Conservation (phyloP, 2,888 invertebrate species). For the Tetramorium bicarinatum region DNA sequence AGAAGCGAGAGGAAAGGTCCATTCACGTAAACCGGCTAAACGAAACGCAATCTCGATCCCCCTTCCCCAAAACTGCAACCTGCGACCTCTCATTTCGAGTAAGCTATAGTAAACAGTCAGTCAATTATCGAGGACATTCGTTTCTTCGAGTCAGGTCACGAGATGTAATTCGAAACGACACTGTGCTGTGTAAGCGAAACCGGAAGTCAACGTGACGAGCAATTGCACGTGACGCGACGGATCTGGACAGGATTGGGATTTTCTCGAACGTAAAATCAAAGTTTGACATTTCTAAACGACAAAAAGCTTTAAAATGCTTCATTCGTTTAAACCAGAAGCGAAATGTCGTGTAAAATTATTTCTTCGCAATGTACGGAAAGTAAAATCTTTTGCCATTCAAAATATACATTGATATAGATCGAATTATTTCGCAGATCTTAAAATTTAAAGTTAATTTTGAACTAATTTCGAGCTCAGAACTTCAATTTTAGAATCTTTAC, state of each 20-base stretch:
- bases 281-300: neutral
- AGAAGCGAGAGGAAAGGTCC: conserved; percentile 58
- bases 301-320: neutral
- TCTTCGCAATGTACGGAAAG: neutral
- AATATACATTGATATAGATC: neutral
- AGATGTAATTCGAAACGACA: conserved; percentile 74
- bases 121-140: conserved; percentile 58
- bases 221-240: neutral
- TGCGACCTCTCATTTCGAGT: neutral
- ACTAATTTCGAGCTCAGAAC: neutral
- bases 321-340: neutral
- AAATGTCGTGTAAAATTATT: neutral
- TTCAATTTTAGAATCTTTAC: neutral
- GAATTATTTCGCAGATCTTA: neutral
- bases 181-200: conserved; percentile 33
- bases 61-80: neutral
- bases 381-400: neutral
- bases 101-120: conserved; percentile 53
- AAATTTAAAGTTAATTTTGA: neutral
- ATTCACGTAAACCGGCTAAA: conserved; percentile 61
- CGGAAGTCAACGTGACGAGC: conserved; percentile 64
- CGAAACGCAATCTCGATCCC: neutral
- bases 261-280: neutral
- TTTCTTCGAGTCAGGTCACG: conserved; percentile 69
- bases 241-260: neutral